Conservation (phyloP, 2,888 invertebrate genomes). For the Rotaria socialis region DNA sequence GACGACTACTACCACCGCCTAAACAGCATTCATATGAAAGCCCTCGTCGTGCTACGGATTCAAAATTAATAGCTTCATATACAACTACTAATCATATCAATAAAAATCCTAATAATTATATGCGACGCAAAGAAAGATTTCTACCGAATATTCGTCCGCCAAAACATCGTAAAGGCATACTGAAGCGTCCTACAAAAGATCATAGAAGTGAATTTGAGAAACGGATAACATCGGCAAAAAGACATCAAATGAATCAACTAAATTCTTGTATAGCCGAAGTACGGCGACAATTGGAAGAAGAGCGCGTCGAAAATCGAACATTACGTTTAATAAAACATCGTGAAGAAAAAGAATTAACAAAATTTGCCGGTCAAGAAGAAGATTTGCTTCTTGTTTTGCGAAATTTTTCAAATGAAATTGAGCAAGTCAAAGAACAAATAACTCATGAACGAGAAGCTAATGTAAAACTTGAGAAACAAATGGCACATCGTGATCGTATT, state of each 20-base stretch:
- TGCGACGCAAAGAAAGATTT: neutral
- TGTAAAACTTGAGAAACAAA: neutral
- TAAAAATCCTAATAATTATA: no score
- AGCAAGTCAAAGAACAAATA: neutral
- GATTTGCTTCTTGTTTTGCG: neutral
- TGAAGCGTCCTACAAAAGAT: neutral
- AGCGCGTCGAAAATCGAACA: neutral
- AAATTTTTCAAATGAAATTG: neutral
- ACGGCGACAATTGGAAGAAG: neutral
- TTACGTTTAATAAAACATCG: neutral
- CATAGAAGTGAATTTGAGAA: neutral
- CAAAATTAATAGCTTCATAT: neutral
- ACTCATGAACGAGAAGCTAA: neutral
- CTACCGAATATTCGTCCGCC: neutral
- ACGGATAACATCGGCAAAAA: neutral
- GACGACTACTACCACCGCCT: neutral
- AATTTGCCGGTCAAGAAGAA: neutral
- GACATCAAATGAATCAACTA: neutral
- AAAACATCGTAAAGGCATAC: neutral
- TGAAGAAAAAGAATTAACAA: conserved; percentile 2
- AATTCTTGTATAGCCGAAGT: neutral
- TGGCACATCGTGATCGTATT: neutral
- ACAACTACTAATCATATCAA: neutral
- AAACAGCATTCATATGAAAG: neutral
- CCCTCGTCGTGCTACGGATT: neutral